Evolutionary conservation across 2,888 invertebrate genomes (phyloP).

Genomic region (Psococerastis gibbosa): DNA sequence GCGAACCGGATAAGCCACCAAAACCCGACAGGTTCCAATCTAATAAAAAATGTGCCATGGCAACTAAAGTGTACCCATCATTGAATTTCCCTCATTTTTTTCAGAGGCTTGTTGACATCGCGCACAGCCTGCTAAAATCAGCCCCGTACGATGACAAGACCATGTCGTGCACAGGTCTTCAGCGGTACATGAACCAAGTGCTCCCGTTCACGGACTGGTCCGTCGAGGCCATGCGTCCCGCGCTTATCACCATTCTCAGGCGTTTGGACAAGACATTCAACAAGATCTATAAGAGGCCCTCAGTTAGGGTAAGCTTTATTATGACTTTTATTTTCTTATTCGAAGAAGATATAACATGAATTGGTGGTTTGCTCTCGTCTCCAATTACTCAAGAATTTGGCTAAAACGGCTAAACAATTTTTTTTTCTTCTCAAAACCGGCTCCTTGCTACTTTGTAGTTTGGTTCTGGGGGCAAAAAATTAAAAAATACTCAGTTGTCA

Average conservation of each 20-base stretch:
- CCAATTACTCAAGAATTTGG: slow-evolving; percentile 1
- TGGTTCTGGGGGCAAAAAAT: no score
- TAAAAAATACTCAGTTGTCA: no score
- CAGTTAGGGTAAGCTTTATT: slow-evolving; percentile 44
- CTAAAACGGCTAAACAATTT: slow-evolving; percentile 12
- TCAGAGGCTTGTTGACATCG: slow-evolving; percentile 86
- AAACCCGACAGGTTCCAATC: no score
- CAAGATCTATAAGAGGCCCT: slow-evolving; percentile 92
- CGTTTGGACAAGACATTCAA: slow-evolving; percentile 90
- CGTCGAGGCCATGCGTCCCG: slow-evolving; percentile 76
- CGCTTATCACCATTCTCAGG: slow-evolving; percentile 75
- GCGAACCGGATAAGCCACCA: no score
- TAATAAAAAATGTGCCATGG: no score
- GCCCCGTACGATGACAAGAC: slow-evolving; percentile 96
- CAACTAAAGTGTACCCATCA: no score
- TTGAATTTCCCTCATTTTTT: slow-evolving; percentile 17
- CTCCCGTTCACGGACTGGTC: slow-evolving; percentile 94
- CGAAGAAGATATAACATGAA: slow-evolving; percentile 7
- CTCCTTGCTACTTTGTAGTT: no score
- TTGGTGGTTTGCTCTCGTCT: slow-evolving; percentile 8
- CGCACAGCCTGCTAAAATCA: slow-evolving; percentile 88
- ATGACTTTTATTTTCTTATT: no score
- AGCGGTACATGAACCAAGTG: slow-evolving; percentile 80
- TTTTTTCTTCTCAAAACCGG: no score
- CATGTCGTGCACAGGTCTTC: slow-evolving; percentile 86